Base-by-base conservation (phyloP, 1,140 invertebrate genomes). In the Mya arenaria region DNA sequence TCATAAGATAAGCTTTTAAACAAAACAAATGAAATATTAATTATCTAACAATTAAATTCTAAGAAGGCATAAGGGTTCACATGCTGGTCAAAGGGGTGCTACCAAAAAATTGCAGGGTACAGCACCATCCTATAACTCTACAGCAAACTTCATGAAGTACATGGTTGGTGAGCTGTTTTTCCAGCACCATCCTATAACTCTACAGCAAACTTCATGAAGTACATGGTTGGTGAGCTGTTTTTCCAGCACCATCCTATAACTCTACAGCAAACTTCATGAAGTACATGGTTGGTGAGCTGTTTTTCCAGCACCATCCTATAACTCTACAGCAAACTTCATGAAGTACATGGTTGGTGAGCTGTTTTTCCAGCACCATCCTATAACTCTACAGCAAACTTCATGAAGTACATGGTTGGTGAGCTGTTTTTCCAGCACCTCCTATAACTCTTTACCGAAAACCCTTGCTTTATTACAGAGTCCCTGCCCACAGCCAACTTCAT, bases 401-500 rank as follows among this genome's bases (percentile, higher is more conserved):
- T n/a, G n/a, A n/a, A n/a, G n/a, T n/a, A n/a, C n/a, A n/a, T n/a
- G n/a, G n/a, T 8, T 60, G 56, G 6, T 28, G 17, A 60, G 6
- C 28, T 23, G 28, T 60, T 17, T 60, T 13, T 60, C 28, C 56
- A 60, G 17, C 28, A 60, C 28, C 56, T 58, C 6, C 30, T 58
- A 34, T 62, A 62, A 62, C 36, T 2, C 17, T 62, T 23, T 5
- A 5, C 15, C 36, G 36, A 32, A 8, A 34, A 74, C 56, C 72
- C 0, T 71, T 89, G 55, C 71, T 52, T 17, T 23, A 52, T 71
- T 71, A 10, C 62, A 90, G 89, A 86, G 48, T 86, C 91, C n/a
- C 83, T 94, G 25, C 91, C 92, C 77, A 95, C 94, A 8, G 94
- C 93, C 4, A 95, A 95, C 89, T 95, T 95, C 85, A 85, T 88